phyloP scores from a whole-genome alignment of 2,888 invertebrate species.

The Ophioninae sp. region DNA sequence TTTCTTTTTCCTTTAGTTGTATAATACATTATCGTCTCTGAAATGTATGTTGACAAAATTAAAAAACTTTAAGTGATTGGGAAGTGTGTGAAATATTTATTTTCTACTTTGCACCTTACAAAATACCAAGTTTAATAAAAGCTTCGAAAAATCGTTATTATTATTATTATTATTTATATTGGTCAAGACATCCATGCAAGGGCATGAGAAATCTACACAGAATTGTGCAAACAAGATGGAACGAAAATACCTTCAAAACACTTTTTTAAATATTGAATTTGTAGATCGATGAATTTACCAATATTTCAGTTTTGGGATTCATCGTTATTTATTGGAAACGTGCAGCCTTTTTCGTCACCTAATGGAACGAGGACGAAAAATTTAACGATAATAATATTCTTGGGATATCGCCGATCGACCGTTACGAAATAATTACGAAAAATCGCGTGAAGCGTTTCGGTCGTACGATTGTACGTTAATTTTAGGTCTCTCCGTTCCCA shows the following conservation, averaged over 20 bases:
- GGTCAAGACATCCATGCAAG: background rate
- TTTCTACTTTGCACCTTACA: no score
- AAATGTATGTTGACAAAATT: no score
- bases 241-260: background rate
- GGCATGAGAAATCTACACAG: background rate
- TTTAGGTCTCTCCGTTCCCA: constrained; percentile 7
- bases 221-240: background rate
- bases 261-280: background rate
- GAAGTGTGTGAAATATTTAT: no score
- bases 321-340: background rate
- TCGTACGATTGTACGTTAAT: constrained; percentile 22
- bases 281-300: background rate
- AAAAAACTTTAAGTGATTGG: no score
- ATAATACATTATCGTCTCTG: no score
- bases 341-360: background rate
- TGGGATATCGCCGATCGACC: background rate
- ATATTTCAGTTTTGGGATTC: background rate
- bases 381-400: background rate
- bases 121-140: no score
- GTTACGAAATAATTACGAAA: background rate
- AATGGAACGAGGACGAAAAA: background rate
- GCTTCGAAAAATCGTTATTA: background rate
- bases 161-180: no score
- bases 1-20: no score
- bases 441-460: constrained; percentile 10